Evolutionary conservation across 1,140 invertebrate genomes (phyloP).

Genomic region (Phymorhynchus buccinoides): DNA sequence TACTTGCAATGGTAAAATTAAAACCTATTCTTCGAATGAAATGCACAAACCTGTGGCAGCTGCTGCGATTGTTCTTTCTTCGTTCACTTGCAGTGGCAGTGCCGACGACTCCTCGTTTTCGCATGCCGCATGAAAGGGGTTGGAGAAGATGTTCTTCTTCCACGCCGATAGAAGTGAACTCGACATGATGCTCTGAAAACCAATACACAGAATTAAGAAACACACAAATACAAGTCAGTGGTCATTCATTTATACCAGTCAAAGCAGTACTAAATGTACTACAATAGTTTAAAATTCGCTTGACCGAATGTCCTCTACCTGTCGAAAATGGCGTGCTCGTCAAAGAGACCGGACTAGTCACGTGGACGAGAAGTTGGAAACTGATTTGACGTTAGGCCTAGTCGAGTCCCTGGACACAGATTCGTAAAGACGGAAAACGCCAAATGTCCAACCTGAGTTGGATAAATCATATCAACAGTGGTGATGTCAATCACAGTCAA

Average conservation of each 20-base stretch:
- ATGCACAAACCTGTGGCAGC: conserved; percentile 55
- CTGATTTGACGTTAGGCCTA: not conserved
- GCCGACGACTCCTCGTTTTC: conserved; percentile 45
- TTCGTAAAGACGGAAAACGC: no score
- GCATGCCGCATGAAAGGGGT: conserved; percentile 76
- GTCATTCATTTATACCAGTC: not conserved
- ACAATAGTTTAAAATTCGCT: conserved; percentile 25
- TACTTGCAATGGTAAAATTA: no score
- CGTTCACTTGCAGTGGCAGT: conserved; percentile 44
- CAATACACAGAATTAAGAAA: not conserved
- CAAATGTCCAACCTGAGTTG: no score
- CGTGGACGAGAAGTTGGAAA: conserved; percentile 34
- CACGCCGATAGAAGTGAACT: conserved; percentile 47
- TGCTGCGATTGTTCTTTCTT: conserved; percentile 69
- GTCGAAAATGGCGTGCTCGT: conserved; percentile 43
- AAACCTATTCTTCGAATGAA: not conserved
- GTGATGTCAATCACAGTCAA: no score
- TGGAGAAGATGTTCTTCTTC: conserved; percentile 81
- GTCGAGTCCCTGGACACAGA: no score
- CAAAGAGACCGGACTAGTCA: conserved; percentile 22
- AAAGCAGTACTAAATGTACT: not conserved
- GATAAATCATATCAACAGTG: no score
- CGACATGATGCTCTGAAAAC: conserved; percentile 48
- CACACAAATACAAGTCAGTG: not conserved
- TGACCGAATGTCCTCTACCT: conserved; percentile 44